A percentile compares a stretch with the other conserved stretches of the same genome.
phyloP scores from a whole-genome alignment of 30 jellyfish, hydroid and myxozoan genomes.

The Turritopsis dohrnii region DNA sequence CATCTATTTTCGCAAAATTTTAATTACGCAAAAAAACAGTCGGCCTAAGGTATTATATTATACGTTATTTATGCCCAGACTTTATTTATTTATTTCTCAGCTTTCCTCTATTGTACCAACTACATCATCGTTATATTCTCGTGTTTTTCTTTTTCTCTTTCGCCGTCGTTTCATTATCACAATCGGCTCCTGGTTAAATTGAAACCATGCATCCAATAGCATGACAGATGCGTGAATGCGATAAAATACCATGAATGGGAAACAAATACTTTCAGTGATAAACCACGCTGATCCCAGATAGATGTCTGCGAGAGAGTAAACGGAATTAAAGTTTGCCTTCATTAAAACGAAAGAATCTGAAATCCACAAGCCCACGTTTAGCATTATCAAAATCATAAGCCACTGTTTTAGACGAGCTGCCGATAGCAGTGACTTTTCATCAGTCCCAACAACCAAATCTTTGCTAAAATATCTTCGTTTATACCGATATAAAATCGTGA shows the following conservation, averaged over 20 bases:
- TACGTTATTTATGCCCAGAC: no score
- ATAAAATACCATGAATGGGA: not conserved
- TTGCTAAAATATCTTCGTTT: not conserved
- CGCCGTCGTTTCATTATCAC: not conserved
- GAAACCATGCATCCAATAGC: not conserved
- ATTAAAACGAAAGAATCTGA: not conserved
- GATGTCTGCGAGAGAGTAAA: not conserved
- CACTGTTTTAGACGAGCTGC: not conserved
- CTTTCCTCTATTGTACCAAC: no score
- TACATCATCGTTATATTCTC: no score
- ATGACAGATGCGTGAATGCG: not conserved
- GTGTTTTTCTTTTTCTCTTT: not conserved
- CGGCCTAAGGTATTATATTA: no score
- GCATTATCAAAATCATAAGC: not conserved
- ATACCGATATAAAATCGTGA: not conserved
- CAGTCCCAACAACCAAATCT: not conserved
- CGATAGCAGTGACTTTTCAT: not conserved
- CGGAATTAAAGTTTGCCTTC: not conserved
- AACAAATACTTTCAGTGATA: not conserved
- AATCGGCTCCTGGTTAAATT: not conserved
- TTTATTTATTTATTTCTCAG: no score
- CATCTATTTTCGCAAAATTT: no score
- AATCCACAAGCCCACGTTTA: not conserved
- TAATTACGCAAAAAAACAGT: no score
- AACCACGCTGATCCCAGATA: not conserved